Conservation (phyloP, 2,888 invertebrate genomes). For the Nezara viridula region DNA sequence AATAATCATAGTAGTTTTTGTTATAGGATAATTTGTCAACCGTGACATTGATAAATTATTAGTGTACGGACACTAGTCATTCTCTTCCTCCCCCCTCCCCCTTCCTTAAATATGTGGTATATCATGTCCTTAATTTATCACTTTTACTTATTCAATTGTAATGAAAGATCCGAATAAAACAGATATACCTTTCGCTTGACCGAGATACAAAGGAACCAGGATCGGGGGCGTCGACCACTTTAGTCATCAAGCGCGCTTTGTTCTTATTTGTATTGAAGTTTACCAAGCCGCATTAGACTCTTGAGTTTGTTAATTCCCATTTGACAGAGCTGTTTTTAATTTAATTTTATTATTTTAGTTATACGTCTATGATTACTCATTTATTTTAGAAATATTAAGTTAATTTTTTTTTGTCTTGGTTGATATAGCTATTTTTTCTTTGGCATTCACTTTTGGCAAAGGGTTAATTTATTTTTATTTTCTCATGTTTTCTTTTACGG, state of each 20-base stretch:
- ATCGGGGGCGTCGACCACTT: slow-evolving; percentile 35
- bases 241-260: not conserved
- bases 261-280: not conserved
- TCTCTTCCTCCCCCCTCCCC: too few species aligned
- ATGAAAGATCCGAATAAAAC: not conserved
- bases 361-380: not conserved
- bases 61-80: not conserved
- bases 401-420: not conserved
- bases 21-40: not conserved
- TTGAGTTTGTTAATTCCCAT: not conserved
- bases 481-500: not conserved
- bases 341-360: not conserved
- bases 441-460: not conserved
- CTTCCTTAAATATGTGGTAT: not conserved
- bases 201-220: not conserved
- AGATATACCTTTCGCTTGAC: slow-evolving; percentile 5
- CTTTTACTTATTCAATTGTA: not conserved
- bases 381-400: not conserved
- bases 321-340: not conserved
- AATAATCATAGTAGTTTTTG: not conserved
- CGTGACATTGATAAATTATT: slow-evolving; percentile 25
- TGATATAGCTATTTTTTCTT: slow-evolving; percentile 4
- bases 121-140: not conserved
- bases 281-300: not conserved
- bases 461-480: not conserved